Conservation (phyloP, 2,113 vertebrate genomes). For the Xenopus laevis region DNA sequence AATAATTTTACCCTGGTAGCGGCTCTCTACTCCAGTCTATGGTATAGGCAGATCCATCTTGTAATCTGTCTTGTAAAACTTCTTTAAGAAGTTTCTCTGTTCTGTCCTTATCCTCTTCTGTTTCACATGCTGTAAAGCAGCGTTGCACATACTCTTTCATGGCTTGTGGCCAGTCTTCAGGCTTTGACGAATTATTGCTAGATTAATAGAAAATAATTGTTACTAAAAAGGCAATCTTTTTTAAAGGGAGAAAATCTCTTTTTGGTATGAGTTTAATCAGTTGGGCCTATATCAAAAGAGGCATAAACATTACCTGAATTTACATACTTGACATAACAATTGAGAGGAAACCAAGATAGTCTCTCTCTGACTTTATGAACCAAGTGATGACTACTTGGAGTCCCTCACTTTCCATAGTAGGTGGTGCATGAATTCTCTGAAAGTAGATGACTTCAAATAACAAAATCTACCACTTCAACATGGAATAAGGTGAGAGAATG, state of each 20-base stretch:
- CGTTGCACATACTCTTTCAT: constrained; percentile 94
- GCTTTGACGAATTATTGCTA: constrained; percentile 59
- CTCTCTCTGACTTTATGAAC: too few species aligned
- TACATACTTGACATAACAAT: too few species aligned
- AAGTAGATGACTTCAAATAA: too few species aligned
- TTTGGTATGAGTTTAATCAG: too few species aligned
- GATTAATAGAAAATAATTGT: background rate
- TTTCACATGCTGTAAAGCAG: constrained; percentile 87
- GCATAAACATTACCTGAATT: too few species aligned
- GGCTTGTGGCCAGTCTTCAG: constrained; percentile 86
- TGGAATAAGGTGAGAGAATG: too few species aligned
- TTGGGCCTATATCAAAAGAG: too few species aligned
- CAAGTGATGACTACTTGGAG: too few species aligned
- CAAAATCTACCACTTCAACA: too few species aligned
- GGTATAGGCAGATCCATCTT: constrained; percentile 88
- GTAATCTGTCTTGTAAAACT: constrained; percentile 80
- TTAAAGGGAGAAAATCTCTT: background rate
- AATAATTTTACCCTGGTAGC: constrained; percentile 68
- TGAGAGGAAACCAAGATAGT: too few species aligned
- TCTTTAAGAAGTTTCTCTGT: constrained; percentile 89
- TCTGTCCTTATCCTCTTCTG: constrained; percentile 85
- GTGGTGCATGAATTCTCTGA: too few species aligned
- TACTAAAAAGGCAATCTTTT: background rate
- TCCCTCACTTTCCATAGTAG: too few species aligned
- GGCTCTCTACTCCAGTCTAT: constrained; percentile 88